Evolutionary conservation across 2,797 vertebrate genomes (phyloP), one percentile per base, ranked within the genome.

Genomic region (Decapterus maruadsi): DNA sequence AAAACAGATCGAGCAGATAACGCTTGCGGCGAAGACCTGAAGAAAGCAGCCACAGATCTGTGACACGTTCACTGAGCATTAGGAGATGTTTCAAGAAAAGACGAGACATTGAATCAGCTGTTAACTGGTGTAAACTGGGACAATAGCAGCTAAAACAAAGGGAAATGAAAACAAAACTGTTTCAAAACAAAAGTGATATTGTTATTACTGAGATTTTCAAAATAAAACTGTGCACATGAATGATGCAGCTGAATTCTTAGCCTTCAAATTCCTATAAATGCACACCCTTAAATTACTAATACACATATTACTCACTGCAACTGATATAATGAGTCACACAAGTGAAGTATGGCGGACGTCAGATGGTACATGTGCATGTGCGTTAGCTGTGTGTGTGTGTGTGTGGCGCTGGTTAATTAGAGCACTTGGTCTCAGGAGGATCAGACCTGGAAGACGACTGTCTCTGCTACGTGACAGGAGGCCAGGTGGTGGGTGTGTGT

Each of bases 381-480:
- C 11, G 26, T 26, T n/a, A n/a, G n/a, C n/a, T 59, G 73, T 68
- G 72, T 74, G 64, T 55, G 63, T 73, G 61, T 65, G 42, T 72
- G 77, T 71, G 60, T 53, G 50, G 6, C 10, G 66, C 51, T 76
- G 54, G 26, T 82, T 92, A 92, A 90, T 92, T 86, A 88, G 85
- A 89, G 83, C 84, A 85, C 77, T 90, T 82, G 83, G 86, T 85
- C 86, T 82, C 89, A 78, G 82, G 86, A 84, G 90, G 88, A 88
- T 90, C 86, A 90, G 82, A 82, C 75, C 50, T 83, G 68, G 80
- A 87, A 83, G 79, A 85, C 67, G 57, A 78, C 72, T 29, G 82
- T 87, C 86, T 88, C 81, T 86, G 85, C 87, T 91, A 82, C 85
- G 78, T 92, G 87, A 90, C 80, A 77, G 66, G 75, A 67, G 87